Base-by-base conservation (phyloP, 2,113 vertebrate genomes). In the Epinephelus fuscoguttatus region DNA sequence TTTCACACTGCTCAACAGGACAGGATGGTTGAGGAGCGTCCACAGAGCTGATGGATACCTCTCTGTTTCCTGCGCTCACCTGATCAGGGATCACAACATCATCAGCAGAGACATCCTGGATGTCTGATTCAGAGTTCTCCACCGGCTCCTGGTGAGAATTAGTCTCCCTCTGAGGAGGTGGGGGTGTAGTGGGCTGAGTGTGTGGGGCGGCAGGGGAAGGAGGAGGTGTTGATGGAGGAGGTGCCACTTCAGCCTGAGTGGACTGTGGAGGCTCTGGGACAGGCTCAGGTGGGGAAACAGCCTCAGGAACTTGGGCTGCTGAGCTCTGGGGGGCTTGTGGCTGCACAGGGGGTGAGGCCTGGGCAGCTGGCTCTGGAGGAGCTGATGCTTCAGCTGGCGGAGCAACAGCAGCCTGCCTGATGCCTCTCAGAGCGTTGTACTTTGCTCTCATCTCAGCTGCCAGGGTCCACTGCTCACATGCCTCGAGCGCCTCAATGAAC, bases 401-500 rank as follows among this genome's bases (percentile, higher is more conserved):
- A 50, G 49, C 49, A 50, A 6, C 49, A 18, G 49, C 15, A 50
- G 49, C 15, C 15, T 2, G 49, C 6, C 15, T 9, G 18, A 45
- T 55, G 61, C n/a, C 52, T 56, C 21, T 92, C 61, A 95, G 87
- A 61, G 82, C 0, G 50, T 93, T 17, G 87, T 96, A 96, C 47
- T 76, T 88, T 0, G 18, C 62, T 53, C 77, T 70, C 25, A 96
- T 78, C 12, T 91, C 88, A 18, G 75, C 60, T 19, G 95, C 94
- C 5, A 96, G 33, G 0, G 0, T 3, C 0, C 0, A 0, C 0
- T 94, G 85, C 49, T 94, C 93, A 73, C 90, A 94, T 6, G 25
- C 72, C 37, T 82, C 85, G 0, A 96, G 87, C 0, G 92, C 95
- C 2, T 17, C 3, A 30, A 96, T 95, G 61, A 96, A 94, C 70